phyloP scores from a whole-genome alignment of 2,113 vertebrate genomes.

The Anoplopoma fimbria region DNA sequence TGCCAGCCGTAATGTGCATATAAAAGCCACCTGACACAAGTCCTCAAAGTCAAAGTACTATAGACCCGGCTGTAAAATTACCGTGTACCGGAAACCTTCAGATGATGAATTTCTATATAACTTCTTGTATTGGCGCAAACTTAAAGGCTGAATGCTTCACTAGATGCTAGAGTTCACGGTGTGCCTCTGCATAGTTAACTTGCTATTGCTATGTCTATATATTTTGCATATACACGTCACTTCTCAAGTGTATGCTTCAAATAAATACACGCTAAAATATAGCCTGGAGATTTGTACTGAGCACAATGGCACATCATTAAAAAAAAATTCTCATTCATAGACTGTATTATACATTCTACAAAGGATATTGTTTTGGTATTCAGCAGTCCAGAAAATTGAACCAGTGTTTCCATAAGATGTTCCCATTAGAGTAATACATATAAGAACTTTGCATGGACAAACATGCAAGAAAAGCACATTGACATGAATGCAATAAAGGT shows the following conservation, averaged over 20 bases:
- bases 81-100: background rate
- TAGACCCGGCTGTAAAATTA: background rate
- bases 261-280: conserved; percentile 30
- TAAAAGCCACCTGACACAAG: conserved; percentile 9
- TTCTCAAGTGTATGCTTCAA: conserved; percentile 3
- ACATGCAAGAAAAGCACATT: conserved; percentile 44
- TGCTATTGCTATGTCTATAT: conserved; percentile 1
- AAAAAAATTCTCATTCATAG: conserved; percentile 19
- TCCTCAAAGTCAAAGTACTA: conserved; percentile 33
- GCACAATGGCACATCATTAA: conserved; percentile 10
- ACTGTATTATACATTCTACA: conserved; percentile 21
- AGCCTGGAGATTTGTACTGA: conserved; percentile 10
- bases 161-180: conserved; percentile 3
- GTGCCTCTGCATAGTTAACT: conserved; percentile 4
- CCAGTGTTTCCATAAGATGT: conserved; percentile 28
- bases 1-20: conserved; percentile 26
- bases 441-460: conserved; percentile 23
- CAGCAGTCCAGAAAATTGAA: conserved; percentile 41
- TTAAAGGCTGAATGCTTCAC: conserved; percentile 3
- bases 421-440: conserved; percentile 21
- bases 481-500: conserved; percentile 65
- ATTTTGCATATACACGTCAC: conserved; percentile 9
- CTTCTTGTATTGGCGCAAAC: background rate
- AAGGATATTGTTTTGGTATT: conserved; percentile 48
- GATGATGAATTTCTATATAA: conserved; percentile 8